Conservation (phyloP, 2,888 invertebrate genomes). For the Oscheius myriophilus region DNA sequence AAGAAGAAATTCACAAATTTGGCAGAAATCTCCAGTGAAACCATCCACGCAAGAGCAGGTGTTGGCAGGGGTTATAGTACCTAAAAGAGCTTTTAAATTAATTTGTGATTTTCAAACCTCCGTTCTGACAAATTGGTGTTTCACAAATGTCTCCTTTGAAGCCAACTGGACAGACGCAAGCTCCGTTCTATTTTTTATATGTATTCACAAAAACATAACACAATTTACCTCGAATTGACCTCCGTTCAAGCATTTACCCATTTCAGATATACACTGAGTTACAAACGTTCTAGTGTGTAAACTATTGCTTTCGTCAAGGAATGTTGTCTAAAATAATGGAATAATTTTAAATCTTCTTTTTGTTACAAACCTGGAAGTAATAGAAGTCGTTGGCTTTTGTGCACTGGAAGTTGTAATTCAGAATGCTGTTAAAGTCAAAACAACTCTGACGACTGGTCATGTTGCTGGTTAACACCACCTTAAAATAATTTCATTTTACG, state of each 20-base stretch:
- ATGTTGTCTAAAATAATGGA: constrained; percentile 12
- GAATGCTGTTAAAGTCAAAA: neutral
- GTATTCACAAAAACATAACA: neutral
- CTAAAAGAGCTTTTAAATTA: neutral
- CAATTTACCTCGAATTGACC: neutral
- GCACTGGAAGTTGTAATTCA: constrained; percentile 9
- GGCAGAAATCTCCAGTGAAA: constrained; percentile 14
- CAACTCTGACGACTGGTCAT: neutral
- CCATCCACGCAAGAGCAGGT: neutral
- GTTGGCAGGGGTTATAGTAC: neutral
- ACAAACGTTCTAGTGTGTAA: constrained; percentile 14
- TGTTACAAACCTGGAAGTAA: constrained; percentile 11
- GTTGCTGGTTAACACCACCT: neutral
- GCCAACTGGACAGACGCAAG: constrained; percentile 1
- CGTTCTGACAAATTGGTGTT: constrained; percentile 13
- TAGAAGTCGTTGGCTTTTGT: constrained; percentile 6
- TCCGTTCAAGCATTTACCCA: neutral
- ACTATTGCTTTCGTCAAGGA: neutral
- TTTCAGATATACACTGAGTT: constrained; percentile 6
- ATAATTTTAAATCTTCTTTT: neutral
- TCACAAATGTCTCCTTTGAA: constrained; percentile 9
- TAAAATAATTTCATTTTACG: too few relatives aligned
- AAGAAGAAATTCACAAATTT: constrained; percentile 3
- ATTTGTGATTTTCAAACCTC: neutral
- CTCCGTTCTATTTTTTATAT: neutral